phyloP scores from a whole-genome alignment of 2,797 vertebrate genomes.

The Rhinella marina region DNA sequence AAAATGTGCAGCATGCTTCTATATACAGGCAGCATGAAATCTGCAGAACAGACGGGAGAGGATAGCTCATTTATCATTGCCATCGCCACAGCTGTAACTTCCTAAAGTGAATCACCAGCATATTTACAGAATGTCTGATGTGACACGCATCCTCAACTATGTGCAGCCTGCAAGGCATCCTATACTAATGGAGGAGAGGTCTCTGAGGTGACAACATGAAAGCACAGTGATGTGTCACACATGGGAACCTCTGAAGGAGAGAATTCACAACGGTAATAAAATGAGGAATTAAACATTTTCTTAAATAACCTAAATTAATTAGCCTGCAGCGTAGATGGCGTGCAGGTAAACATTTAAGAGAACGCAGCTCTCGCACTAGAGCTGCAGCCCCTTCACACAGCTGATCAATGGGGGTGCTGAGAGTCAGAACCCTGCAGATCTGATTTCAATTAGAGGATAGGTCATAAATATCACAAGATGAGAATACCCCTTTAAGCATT shows the following conservation, averaged over 20 bases:
- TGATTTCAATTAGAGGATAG: too few species aligned
- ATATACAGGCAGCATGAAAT: constrained; percentile 20
- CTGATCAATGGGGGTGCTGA: too few species aligned
- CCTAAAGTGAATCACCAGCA: constrained; percentile 31
- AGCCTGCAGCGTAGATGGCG: too few species aligned
- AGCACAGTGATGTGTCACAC: neutral
- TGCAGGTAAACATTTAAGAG: too few species aligned
- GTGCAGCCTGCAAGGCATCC: constrained; percentile 37
- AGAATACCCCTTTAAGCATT: too few species aligned
- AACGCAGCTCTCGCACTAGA: too few species aligned
- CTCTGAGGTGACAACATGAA: constrained; percentile 13
- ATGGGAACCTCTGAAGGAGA: neutral
- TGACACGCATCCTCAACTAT: constrained; percentile 52
- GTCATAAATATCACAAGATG: too few species aligned
- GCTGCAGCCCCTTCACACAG: too few species aligned
- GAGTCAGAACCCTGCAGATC: too few species aligned
- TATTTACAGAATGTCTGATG: constrained; percentile 26
- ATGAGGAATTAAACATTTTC: too few species aligned
- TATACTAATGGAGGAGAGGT: constrained; percentile 50
- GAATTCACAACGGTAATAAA: neutral
- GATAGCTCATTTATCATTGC: constrained; percentile 24
- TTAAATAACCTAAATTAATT: too few species aligned
- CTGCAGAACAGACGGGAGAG: neutral
- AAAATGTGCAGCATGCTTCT: neutral
- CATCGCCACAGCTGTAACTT: constrained; percentile 24